Evolutionary conservation across 2,888 invertebrate genomes (phyloP).

Genomic region (Pseudococcus longispinus): DNA sequence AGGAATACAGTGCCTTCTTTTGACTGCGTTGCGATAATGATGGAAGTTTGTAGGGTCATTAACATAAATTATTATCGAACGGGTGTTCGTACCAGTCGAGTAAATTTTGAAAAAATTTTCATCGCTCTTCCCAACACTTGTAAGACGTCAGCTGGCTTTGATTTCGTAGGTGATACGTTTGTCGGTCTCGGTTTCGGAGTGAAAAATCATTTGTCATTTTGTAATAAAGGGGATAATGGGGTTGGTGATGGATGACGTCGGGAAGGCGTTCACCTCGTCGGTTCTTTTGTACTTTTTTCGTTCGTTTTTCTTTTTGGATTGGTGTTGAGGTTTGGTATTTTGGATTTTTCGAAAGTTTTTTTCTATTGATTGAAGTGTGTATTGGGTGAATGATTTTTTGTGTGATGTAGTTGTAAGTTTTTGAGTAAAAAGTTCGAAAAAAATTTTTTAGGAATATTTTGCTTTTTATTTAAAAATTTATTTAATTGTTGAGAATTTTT

Average conservation of each 20-base stretch:
- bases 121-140: not conserved
- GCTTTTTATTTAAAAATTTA: too few species aligned
- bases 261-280: not conserved
- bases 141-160: not conserved
- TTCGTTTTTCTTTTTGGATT: not conserved
- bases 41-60: not conserved
- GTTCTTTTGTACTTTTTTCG: not conserved
- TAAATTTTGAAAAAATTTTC: not conserved
- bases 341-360: not conserved
- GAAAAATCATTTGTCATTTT: not conserved
- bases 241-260: not conserved
- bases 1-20: not conserved
- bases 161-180: not conserved
- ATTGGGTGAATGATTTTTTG: too few species aligned
- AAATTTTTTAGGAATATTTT: too few species aligned
- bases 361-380: too few species aligned
- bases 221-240: not conserved
- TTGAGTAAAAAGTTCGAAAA: too few species aligned
- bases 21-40: not conserved
- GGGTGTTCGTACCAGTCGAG: not conserved
- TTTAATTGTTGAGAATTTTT: too few species aligned
- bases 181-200: not conserved
- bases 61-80: conserved; percentile 5
- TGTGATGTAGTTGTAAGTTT: too few species aligned
- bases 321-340: too few species aligned